Conservation (phyloP, 2,888 invertebrate species). For the Euplexia lucipara region DNA sequence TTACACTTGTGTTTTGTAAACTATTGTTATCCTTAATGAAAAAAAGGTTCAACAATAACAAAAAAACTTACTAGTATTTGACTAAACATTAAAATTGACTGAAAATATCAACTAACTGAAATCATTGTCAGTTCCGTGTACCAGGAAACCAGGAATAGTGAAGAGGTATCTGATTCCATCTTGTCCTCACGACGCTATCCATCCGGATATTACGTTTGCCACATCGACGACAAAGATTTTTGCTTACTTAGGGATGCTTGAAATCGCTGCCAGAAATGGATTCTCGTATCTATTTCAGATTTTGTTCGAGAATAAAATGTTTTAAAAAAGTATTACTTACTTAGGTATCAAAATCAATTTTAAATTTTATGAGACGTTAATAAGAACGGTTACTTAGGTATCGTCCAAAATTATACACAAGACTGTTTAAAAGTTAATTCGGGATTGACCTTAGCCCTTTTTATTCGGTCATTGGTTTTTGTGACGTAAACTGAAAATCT, state of each 20-base stretch:
- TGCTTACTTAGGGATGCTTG: conserved; percentile 33
- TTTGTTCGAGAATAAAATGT: conserved; percentile 4
- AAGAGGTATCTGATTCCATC: conserved; percentile 29
- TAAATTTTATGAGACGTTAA: not conserved
- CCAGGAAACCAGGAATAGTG: conserved; percentile 12
- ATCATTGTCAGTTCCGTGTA: not conserved
- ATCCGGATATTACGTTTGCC: conserved; percentile 29
- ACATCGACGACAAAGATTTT: conserved; percentile 36
- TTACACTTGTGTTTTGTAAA: too few species aligned
- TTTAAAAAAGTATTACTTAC: not conserved
- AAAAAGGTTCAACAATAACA: too few species aligned
- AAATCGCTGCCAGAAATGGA: conserved; percentile 28
- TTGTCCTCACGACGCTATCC: conserved; percentile 7
- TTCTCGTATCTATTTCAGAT: not conserved
- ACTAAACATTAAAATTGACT: too few species aligned
- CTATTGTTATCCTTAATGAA: too few species aligned
- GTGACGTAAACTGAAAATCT: not conserved
- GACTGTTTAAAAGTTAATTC: conserved; percentile 23
- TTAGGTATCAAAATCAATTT: too few species aligned
- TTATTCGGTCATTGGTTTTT: not conserved
- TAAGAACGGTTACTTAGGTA: not conserved
- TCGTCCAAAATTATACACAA: not conserved
- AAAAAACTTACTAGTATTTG: too few species aligned
- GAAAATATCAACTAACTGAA: not conserved
- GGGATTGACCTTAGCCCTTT: conserved; percentile 6